Percentiles rank a stretch among this genome's conserved stretches.
Conservation (phyloP, 2,888 invertebrate species). For the Nasonovia ribisnigri region DNA sequence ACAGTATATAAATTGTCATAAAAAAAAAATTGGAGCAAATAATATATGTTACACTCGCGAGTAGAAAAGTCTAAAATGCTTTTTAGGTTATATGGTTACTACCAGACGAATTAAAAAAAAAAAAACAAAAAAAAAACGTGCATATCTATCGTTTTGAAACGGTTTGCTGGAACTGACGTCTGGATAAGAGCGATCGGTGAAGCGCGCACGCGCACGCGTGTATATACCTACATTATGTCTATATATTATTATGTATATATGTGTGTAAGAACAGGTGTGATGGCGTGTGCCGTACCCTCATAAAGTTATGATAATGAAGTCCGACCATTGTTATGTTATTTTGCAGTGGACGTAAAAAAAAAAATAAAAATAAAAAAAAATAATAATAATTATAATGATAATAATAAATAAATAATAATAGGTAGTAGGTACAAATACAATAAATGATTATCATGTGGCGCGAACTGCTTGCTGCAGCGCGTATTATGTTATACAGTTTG, state of each 20-base stretch:
- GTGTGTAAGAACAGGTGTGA: constrained; percentile 59
- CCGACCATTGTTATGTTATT: constrained; percentile 61
- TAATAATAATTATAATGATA: constrained; percentile 24
- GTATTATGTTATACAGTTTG: not conserved
- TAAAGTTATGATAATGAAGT: constrained; percentile 61
- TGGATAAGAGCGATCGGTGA: constrained; percentile 54
- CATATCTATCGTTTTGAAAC: constrained; percentile 47
- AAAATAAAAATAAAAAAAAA: not conserved
- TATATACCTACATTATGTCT: not conserved
- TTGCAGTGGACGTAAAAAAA: constrained; percentile 48
- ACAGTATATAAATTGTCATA: not conserved
- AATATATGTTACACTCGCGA: not conserved
- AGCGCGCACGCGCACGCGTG: constrained; percentile 16
- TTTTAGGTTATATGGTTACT: constrained; percentile 15
- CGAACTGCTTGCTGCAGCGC: not conserved
- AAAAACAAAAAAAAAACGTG: constrained; percentile 6
- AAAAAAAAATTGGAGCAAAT: not conserved
- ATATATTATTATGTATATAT: not conserved
- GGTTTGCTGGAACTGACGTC: constrained; percentile 48
- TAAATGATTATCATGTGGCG: constrained; percentile 45
- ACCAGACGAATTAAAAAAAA: not conserved
- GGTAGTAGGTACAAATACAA: constrained; percentile 10
- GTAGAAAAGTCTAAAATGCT: not conserved
- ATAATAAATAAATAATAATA: constrained; percentile 38
- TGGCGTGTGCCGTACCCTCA: constrained; percentile 65